These are phyloP conservation scores for Atherinomorus stipes DNA, from an alignment of 2,113 vertebrate genomes.

Conservation along the genomic window DNA sequence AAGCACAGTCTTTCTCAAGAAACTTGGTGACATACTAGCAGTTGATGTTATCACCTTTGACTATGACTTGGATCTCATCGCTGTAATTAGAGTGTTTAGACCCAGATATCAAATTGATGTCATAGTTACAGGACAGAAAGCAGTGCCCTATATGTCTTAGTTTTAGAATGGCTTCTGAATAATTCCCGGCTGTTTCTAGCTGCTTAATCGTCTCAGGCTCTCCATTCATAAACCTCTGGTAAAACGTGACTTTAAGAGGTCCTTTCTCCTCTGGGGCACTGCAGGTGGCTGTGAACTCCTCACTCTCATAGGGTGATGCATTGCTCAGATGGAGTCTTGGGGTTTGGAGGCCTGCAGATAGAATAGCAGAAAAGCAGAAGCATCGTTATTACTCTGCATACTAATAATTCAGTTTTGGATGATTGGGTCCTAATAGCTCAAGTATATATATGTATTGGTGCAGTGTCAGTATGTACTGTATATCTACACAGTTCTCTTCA, in stretches of 20 bases:
- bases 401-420: not conserved
- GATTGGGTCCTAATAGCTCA: too few relatives aligned
- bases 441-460: not conserved
- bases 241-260: slow-evolving; percentile 60
- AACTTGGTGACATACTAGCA: not conserved
- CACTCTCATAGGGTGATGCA: slow-evolving; percentile 40
- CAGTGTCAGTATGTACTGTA: not conserved
- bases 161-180: slow-evolving; percentile 24
- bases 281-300: slow-evolving; percentile 68
- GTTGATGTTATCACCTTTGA: slow-evolving; percentile 67
- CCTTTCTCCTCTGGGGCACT: slow-evolving; percentile 75
- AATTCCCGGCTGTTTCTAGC: not conserved
- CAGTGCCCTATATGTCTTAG: slow-evolving; percentile 45
- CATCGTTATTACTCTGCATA: not conserved
- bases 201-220: slow-evolving; percentile 14
- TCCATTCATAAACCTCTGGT: slow-evolving; percentile 27
- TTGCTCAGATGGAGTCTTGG: slow-evolving; percentile 63
- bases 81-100: slow-evolving; percentile 68
- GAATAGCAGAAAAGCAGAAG: not conserved
- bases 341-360: slow-evolving; percentile 74
- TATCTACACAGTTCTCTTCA: too few relatives aligned
- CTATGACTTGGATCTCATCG: slow-evolving; percentile 47
- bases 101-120: slow-evolving; percentile 33
- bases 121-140: slow-evolving; percentile 71
- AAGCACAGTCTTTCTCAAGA: not conserved